Base-by-base conservation (phyloP, 2,113 vertebrate genomes). In the Perognathus longimembris region DNA sequence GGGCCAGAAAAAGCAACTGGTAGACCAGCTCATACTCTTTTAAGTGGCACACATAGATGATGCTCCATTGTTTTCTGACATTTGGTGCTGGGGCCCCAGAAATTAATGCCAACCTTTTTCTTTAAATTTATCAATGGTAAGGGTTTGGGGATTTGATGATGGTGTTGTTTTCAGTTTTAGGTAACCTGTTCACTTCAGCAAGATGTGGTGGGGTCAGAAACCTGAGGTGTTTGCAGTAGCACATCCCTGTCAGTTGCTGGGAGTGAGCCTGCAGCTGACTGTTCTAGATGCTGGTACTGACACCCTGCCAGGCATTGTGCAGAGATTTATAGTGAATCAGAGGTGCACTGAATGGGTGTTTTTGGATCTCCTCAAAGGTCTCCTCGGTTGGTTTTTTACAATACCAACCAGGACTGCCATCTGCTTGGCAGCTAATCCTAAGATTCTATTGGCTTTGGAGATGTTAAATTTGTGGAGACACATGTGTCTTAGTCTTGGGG, bases 361-460 rank as follows among this genome's bases (percentile, higher is more conserved):
- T 84, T 87, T 79, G 42, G 67, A 83, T 66, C 61, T 88, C 74
- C 63, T 75, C 40, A 21, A 88, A 84, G 57, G 34, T 80, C 73
- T 91, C 24, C 17, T 20, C 36, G 10, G 59, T 82, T 82, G 21
- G 30, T 71, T 94, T n/a, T 85, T 85, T 70, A 63, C 22, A 28
- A 17, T 89, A 1, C 34, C 40, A 54, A n/a, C 93, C 64, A 70
- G 70, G 64, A 28, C 26, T 64, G 32, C 64, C 15, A 32, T 30
- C 73, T 89, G 89, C 61, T 30, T 92, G 57, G 76, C 70, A 89
- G 54, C 34, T 15, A 14, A 14, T 50, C 75, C 4, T 54, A 82
- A 80, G 64, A 88, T 85, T 36, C 85, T 36, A 1, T 38, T 64
- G 88, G 85, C 82, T 71, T 89, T 61, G 76, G 45, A 88, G 74